Evolutionary conservation across 2,113 vertebrate species (phyloP).

Genomic region (Corvus hawaiiensis): DNA sequence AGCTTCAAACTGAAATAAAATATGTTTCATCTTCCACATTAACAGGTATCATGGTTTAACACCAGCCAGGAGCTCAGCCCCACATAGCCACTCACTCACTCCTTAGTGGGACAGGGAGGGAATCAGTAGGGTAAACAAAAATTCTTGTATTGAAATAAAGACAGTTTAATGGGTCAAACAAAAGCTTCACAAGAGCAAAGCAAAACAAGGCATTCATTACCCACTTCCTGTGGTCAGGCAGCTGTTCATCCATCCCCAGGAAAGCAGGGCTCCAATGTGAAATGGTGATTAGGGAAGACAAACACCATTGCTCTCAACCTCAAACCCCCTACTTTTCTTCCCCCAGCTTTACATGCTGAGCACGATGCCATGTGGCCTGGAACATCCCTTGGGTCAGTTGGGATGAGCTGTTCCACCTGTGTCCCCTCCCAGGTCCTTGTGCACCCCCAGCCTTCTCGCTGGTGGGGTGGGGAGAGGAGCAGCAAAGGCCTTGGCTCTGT

Average conservation of each 20-base stretch:
- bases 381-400: background rate
- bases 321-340: background rate
- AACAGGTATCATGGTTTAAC: background rate
- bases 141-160: background rate
- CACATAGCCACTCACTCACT: background rate
- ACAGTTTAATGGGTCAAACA: background rate
- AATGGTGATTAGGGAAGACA: background rate
- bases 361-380: background rate
- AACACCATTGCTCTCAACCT: background rate
- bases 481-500: background rate
- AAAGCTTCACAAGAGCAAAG: background rate
- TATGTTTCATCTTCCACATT: background rate
- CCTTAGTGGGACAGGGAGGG: background rate
- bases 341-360: background rate
- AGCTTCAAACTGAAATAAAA: background rate
- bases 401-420: background rate
- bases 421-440: background rate
- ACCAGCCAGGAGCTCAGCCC: background rate
- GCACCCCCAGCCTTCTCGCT: background rate
- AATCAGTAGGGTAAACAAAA: background rate
- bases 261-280: background rate
- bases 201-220: background rate
- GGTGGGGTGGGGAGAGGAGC: no score
- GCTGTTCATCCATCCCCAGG: background rate
- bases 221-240: background rate